Percentiles rank a stretch among this genome's conserved stretches.
Conservation (phyloP, 64 coral and sea anemone species). For the Stichodactyla mertensii region DNA sequence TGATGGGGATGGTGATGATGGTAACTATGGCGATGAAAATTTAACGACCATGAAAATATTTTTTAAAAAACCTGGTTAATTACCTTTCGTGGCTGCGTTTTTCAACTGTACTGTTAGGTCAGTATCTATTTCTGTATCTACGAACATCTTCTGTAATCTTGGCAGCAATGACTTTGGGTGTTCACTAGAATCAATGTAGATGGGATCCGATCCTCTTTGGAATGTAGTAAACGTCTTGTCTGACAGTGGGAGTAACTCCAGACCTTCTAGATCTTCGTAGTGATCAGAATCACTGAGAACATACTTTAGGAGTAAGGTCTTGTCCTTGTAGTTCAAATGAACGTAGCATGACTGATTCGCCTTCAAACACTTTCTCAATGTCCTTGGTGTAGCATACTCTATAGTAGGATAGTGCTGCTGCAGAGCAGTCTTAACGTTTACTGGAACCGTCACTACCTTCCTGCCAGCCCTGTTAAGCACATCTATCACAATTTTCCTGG, state of each 20-base stretch:
- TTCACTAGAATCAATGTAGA: slow-evolving; percentile 39
- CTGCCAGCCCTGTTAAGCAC: slow-evolving; percentile 33
- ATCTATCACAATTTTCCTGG: slow-evolving; percentile 6
- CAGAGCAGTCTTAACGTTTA: slow-evolving; percentile 43
- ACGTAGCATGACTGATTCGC: not conserved
- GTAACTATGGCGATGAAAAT: too few species aligned
- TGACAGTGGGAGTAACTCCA: slow-evolving; percentile 63
- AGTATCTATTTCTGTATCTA: slow-evolving; percentile 29
- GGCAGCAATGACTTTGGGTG: slow-evolving; percentile 50
- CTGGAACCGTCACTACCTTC: slow-evolving; percentile 50
- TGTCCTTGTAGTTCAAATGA: slow-evolving; percentile 2
- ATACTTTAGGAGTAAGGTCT: slow-evolving; percentile 47
- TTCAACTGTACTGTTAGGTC: not conserved
- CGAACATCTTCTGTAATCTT: slow-evolving; percentile 39
- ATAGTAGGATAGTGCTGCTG: not conserved
- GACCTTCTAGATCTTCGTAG: slow-evolving; percentile 14
- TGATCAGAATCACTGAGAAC: slow-evolving; percentile 45
- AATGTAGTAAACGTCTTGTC: slow-evolving; percentile 6
- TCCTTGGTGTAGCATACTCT: not conserved
- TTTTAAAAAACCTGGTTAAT: not conserved
- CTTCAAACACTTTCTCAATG: slow-evolving; percentile 32
- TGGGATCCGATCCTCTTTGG: not conserved
- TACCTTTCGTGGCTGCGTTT: not conserved
- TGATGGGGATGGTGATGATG: too few species aligned
- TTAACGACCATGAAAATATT: too few species aligned